These are phyloP conservation scores for Chloroclysta siterata DNA, from an alignment of 2,888 invertebrate genomes.

Conservation along the genomic window DNA sequence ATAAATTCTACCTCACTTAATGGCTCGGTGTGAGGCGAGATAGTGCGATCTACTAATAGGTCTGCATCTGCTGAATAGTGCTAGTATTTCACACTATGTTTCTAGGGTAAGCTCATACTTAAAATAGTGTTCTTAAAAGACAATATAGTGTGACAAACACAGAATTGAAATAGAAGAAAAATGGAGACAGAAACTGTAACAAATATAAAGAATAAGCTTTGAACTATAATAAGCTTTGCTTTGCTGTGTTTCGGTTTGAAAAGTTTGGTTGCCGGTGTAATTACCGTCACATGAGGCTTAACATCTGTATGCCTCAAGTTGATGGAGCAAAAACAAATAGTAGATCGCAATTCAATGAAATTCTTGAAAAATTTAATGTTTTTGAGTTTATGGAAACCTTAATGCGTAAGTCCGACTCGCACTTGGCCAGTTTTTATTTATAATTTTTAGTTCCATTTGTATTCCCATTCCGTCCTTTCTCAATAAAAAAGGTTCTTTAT, in stretches of 20 bases:
- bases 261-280: too few species aligned
- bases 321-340: too few species aligned
- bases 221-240: too few species aligned
- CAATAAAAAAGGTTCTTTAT: neutral
- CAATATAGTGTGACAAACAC: neutral
- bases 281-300: too few species aligned
- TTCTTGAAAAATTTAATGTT: neutral
- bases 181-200: neutral
- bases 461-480: slow-evolving; percentile 14
- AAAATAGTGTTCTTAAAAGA: neutral
- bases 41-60: slow-evolving; percentile 40
- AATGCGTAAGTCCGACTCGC: neutral
- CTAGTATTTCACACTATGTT: slow-evolving; percentile 27
- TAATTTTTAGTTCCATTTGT: slow-evolving; percentile 13
- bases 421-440: slow-evolving; percentile 12
- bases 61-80: slow-evolving; percentile 28
- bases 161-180: too few species aligned
- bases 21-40: slow-evolving; percentile 38
- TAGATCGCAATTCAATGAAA: too few species aligned
- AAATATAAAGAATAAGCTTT: neutral
- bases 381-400: neutral
- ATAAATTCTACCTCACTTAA: slow-evolving; percentile 42
- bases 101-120: neutral
- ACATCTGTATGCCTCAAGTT: too few species aligned
- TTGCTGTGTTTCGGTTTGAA: too few species aligned